Evolutionary conservation across 2,797 vertebrate genomes (phyloP), one percentile per base, ranked within the genome.

Genomic region (Xerus rutilus): DNA sequence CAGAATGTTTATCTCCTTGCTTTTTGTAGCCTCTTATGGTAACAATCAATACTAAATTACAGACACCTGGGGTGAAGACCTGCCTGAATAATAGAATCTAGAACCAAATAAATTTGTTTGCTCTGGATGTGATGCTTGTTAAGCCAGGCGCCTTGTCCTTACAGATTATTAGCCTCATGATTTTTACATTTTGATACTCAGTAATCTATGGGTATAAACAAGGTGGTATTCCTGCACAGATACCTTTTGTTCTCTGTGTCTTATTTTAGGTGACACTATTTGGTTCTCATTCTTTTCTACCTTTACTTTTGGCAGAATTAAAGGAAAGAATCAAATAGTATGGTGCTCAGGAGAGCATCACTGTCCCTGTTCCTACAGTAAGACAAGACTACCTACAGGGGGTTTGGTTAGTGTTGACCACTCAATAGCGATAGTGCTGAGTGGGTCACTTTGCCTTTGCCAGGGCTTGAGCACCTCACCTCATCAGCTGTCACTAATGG

Each of bases 291-390:
- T 76, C 32, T 81, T 90, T 30, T 28, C 39, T 85, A 52, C n/a
- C 30, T 76, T 73, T 88, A 76, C 20, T 90, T 87, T 62, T 79
- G 30, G 45, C 43, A 73, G 89, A 86, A 96, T 3, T 65, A 85
- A 91, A 70, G 14, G 30, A 72, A 78, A 84, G 35, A 85, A 54
- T 81, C 49, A 72, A 76, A 54, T 13, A 91, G 21, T 45, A 86
- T 15, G 11, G 20, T 39, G 0, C 28, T 69, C 35, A 14, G 32
- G 30, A 67, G 64, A 67, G 32, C 74, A 1, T 64, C 39, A 32
- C 4, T 52, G 39, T 91, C 47, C 18, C 65, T 84, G 14, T 64
- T 30, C 64, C 17, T 78, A 2, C 11, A 77, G 88, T 32, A 84
- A 39, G 30, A 57, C 2, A 82, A 59, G 74, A 86, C 30, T 11